Conservation (phyloP, 2,113 vertebrate species). For the Danio rerio region DNA sequence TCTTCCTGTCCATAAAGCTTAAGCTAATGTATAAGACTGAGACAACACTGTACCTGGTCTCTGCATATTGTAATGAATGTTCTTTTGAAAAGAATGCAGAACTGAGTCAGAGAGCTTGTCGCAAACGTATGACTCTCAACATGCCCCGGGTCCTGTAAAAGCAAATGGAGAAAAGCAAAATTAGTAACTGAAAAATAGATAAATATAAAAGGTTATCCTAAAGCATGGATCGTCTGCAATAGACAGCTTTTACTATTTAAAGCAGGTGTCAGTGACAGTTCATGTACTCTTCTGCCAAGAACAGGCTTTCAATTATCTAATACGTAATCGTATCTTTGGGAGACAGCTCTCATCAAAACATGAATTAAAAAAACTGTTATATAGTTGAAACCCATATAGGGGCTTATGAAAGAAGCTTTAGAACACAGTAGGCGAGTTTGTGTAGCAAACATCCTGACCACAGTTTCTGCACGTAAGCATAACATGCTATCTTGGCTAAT, state of each 20-base stretch:
- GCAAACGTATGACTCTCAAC: conserved; percentile 93
- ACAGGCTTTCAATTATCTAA: neutral
- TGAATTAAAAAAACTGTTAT: neutral
- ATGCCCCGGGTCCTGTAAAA: conserved; percentile 81
- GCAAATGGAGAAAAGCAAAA: neutral
- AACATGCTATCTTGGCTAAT: neutral
- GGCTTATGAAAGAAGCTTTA: neutral
- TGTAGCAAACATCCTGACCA: neutral
- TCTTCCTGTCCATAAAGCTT: neutral
- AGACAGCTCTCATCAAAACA: neutral
- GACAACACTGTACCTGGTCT: conserved; percentile 83
- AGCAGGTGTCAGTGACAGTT: neutral
- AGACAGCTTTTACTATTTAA: neutral
- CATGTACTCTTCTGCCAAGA: conserved; percentile 6
- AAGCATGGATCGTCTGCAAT: neutral
- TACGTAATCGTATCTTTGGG: neutral
- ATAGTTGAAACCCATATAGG: neutral
- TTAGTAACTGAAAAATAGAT: neutral
- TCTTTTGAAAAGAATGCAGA: conserved; percentile 96
- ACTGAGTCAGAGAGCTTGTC: conserved; percentile 91
- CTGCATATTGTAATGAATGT: conserved; percentile 91
- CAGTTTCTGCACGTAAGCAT: neutral
- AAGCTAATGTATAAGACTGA: neutral
- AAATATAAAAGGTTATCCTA: neutral
- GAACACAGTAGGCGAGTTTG: neutral